Conservation (phyloP, 2,113 vertebrate species). For the Eulacestoma nigropectus region DNA sequence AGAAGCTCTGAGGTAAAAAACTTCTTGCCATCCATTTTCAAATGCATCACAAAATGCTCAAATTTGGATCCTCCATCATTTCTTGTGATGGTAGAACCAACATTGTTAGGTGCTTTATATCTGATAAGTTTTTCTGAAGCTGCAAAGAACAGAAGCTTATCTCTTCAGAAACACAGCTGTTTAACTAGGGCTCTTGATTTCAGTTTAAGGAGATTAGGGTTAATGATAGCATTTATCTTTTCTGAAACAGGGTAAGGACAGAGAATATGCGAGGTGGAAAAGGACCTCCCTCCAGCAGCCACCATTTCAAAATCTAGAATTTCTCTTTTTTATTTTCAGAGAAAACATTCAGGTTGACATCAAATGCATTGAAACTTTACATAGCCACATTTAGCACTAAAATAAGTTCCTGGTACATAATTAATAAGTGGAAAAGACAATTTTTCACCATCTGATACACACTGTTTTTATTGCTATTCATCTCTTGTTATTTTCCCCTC, state of each 20-base stretch:
- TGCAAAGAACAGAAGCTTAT: neutral
- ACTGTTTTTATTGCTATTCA: neutral
- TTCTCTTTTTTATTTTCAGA: neutral
- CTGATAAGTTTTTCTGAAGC: neutral
- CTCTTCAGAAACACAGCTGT: neutral
- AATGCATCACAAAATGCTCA: neutral
- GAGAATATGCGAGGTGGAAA: neutral
- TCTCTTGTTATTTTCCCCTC: neutral
- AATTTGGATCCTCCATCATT: neutral
- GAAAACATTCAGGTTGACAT: neutral
- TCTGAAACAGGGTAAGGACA: neutral
- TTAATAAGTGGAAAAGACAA: neutral
- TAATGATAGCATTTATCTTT: neutral
- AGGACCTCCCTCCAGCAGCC: neutral
- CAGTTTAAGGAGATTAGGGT: neutral
- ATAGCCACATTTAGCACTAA: neutral
- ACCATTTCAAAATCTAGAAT: neutral
- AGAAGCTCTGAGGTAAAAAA: neutral
- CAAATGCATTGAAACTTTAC: neutral
- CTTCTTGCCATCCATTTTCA: neutral
- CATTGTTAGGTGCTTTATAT: neutral
- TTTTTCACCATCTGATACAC: neutral
- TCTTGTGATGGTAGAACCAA: neutral
- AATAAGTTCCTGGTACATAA: neutral
- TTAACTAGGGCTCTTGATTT: neutral